Percentiles rank a stretch among this genome's conserved stretches.
These are phyloP conservation scores for Aramus guarauna DNA, from an alignment of 2,113 vertebrate species.

Conservation along the genomic window DNA sequence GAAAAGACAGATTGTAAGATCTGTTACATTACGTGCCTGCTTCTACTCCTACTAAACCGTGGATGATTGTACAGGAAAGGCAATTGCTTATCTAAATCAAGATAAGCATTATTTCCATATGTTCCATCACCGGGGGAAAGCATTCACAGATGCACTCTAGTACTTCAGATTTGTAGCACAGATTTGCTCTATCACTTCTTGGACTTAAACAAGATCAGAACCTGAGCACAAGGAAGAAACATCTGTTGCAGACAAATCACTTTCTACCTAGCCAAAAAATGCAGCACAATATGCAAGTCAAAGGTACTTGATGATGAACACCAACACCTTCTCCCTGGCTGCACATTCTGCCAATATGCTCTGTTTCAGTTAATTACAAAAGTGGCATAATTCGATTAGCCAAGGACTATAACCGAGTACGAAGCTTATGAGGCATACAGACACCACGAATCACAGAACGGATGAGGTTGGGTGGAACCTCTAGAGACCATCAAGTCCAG, in stretches of 20 bases:
- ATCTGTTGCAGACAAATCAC: constrained; percentile 31
- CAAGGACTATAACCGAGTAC: not conserved
- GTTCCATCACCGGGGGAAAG: constrained; percentile 35
- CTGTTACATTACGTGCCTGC: not conserved
- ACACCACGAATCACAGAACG: rapidly evolving
- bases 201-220: not conserved
- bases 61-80: constrained; percentile 33
- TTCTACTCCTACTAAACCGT: not conserved
- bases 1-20: not conserved
- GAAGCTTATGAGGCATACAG: not conserved
- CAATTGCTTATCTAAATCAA: constrained; percentile 57
- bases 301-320: not conserved
- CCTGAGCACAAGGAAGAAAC: constrained; percentile 12
- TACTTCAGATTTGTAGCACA: constrained; percentile 46
- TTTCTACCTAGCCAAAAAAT: not conserved
- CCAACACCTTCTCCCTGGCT: not conserved
- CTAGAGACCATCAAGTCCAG: not conserved
- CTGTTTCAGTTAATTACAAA: not conserved
- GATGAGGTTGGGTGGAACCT: not conserved
- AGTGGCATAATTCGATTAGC: not conserved
- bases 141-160: constrained; percentile 26
- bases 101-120: constrained; percentile 45
- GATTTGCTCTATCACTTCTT: constrained; percentile 23
- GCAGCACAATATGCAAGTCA: not conserved
- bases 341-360: not conserved